Conservation (phyloP, 2,113 vertebrate genomes). For the Tricholaema leucomelas region DNA sequence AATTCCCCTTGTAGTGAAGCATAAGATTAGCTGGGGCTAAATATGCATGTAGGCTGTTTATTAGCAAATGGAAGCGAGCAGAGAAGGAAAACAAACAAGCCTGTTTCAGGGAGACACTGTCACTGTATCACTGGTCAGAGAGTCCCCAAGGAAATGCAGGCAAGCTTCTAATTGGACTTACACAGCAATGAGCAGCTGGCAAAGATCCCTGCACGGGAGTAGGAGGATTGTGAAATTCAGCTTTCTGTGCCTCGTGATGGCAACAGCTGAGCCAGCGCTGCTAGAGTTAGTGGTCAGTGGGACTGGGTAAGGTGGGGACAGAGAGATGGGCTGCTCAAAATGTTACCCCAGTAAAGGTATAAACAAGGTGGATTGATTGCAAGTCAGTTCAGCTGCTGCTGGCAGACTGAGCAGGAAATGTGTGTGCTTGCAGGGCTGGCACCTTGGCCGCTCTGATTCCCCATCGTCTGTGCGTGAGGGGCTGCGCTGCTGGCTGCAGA, state of each 20-base stretch:
- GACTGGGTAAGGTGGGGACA: background rate
- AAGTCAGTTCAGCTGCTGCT: background rate
- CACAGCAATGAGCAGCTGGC: background rate
- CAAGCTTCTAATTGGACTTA: constrained; percentile 20
- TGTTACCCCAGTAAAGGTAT: background rate
- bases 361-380: background rate
- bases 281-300: background rate
- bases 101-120: constrained; percentile 25
- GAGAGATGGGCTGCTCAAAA: background rate
- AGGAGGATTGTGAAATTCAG: background rate
- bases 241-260: background rate
- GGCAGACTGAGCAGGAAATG: background rate
- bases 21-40: constrained; percentile 34
- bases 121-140: background rate
- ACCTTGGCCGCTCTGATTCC: accelerated
- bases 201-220: background rate
- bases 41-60: constrained; percentile 48
- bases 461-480: accelerated
- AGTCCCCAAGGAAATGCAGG: background rate
- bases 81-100: constrained; percentile 56
- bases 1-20: background rate
- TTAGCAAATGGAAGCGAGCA: constrained; percentile 44
- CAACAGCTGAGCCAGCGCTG: too few species aligned
- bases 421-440: background rate
- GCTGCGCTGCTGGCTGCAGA: background rate